phyloP scores from a whole-genome alignment of 92 coral and sea anemone genomes.

The Siderastrea siderea region DNA sequence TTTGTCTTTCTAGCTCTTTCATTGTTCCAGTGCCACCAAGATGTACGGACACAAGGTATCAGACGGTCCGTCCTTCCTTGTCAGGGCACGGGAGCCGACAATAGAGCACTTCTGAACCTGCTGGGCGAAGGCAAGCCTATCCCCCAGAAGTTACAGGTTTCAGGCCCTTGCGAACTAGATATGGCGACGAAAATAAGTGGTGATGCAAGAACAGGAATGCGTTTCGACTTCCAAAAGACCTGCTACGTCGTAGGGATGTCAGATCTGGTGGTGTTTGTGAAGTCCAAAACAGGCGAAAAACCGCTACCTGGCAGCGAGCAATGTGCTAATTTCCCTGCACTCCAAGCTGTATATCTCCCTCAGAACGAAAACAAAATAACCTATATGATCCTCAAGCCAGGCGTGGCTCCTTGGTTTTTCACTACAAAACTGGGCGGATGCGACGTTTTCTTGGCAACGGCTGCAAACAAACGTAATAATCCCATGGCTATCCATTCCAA shows the following conservation, averaged over 20 bases:
- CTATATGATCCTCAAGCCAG: background rate
- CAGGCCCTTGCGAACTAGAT: too few relatives aligned
- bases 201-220: too few relatives aligned
- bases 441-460: conserved; percentile 1
- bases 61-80: too few relatives aligned
- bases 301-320: background rate
- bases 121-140: too few relatives aligned
- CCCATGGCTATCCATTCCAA: background rate
- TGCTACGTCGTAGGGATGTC: background rate
- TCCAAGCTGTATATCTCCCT: background rate
- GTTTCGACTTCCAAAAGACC: background rate
- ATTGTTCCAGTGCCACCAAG: too few relatives aligned
- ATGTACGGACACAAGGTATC: too few relatives aligned
- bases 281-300: background rate
- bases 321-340: background rate
- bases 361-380: background rate
- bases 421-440: background rate
- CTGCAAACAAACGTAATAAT: background rate
- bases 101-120: too few relatives aligned
- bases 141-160: too few relatives aligned
- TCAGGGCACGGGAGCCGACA: too few relatives aligned
- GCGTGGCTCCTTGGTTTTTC: background rate
- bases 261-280: background rate
- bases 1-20: too few relatives aligned
- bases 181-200: too few relatives aligned